A percentile compares a stretch with the other conserved stretches of the same genome.
phyloP scores from a whole-genome alignment of 2,113 vertebrate species.

The Anoura caudifer region DNA sequence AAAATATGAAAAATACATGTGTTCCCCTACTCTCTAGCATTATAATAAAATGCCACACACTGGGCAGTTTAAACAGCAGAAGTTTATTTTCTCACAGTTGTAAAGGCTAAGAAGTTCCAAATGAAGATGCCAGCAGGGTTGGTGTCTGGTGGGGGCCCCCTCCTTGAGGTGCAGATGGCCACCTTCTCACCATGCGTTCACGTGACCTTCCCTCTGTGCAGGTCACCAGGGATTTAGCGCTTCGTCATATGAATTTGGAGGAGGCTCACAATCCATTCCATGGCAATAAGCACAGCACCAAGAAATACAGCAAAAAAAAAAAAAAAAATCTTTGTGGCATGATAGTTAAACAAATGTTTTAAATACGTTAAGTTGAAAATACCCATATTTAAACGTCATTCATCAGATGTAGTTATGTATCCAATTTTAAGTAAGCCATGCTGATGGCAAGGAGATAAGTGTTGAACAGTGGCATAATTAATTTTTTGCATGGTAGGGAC shows the following conservation, averaged over 20 bases:
- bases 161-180: background rate
- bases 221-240: background rate
- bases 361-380: background rate
- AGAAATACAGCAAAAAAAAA: background rate
- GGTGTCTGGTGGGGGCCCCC: background rate
- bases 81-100: background rate
- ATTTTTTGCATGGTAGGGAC: background rate
- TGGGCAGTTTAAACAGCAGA: background rate
- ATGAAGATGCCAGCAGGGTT: background rate
- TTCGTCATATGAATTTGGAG: background rate
- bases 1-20: background rate
- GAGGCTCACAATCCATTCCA: background rate
- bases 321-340: background rate
- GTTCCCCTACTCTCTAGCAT: background rate
- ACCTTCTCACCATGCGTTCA: background rate
- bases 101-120: background rate
- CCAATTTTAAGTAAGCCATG: constrained; percentile 1
- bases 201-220: background rate
- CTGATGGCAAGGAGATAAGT: background rate
- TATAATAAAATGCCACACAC: background rate
- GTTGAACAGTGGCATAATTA: background rate
- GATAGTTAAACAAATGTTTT: background rate
- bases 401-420: background rate
- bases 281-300: background rate
- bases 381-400: background rate